These are phyloP conservation scores for Trileptium ribeirensis DNA, from an alignment of 2,888 invertebrate genomes.

Conservation along the genomic window DNA sequence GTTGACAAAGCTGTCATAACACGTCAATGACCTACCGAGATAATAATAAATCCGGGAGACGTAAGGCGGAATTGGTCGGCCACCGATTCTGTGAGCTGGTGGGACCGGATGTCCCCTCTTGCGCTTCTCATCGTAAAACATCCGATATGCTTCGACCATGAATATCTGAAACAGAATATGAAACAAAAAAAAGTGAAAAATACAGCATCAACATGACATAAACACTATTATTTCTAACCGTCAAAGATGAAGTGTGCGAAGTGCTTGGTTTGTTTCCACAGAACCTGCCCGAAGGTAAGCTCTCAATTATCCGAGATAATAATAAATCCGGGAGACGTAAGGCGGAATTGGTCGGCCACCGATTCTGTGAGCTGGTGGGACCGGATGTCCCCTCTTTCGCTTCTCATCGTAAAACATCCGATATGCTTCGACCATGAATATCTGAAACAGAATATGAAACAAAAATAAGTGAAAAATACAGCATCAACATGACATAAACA, in stretches of 20 bases:
- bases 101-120: neutral
- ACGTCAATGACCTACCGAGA: slow-evolving; percentile 4
- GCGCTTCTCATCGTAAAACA: neutral
- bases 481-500: too few relatives aligned
- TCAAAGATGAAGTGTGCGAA: too few relatives aligned
- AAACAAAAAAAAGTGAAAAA: too few relatives aligned
- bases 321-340: slow-evolving; percentile 6
- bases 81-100: neutral
- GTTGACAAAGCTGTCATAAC: too few relatives aligned
- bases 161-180: slow-evolving; percentile 20
- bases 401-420: slow-evolving; percentile 10
- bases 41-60: slow-evolving; percentile 12
- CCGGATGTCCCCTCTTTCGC: neutral
- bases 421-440: slow-evolving; percentile 18
- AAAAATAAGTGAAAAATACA: too few relatives aligned
- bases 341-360: neutral
- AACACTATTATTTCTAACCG: too few relatives aligned
- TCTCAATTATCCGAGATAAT: slow-evolving; percentile 22
- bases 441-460: too few relatives aligned
- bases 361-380: neutral
- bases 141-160: slow-evolving; percentile 17
- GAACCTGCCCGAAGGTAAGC: too few relatives aligned
- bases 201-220: too few relatives aligned
- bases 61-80: neutral
- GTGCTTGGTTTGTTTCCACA: too few relatives aligned